Base-by-base conservation (phyloP, 2,113 vertebrate genomes). In the Tetrao urogallus region DNA sequence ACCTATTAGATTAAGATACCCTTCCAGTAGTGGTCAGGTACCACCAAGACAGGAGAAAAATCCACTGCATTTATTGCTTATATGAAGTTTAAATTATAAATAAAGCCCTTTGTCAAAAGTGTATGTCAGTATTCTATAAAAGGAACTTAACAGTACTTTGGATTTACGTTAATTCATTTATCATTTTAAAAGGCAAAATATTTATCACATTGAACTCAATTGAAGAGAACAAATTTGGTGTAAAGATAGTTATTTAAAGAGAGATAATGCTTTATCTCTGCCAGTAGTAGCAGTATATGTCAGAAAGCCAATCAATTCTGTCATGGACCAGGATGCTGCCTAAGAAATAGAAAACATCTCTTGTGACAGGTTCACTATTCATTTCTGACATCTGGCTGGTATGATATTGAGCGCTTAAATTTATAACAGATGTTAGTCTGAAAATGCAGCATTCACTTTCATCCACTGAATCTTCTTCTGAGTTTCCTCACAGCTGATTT, bases 281-380 rank as follows among this genome's bases (percentile, higher is more conserved):
- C 85, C 82, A 80, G 57, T 89, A 95, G 79, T 54, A 82, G 43
- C 92, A 92, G 66, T 96, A 75, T 95, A 91, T 94, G 71, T 96
- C 82, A 94, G 73, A 97, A 96, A 97, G 88, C 76, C 96, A 97
- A 96, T 98, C 95, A 98, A 43, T 84, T 94, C 91, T 90, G 90
- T 96, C 92, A 95, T 3, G 7, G 90, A 88, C 89, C 73, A 91
- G 87, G 78, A 94, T 84, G 64, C 83, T 96, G 92, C 67, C 94
- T 96, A 97, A 97, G 96, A 96, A 96, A 97, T 95, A 79, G 97
- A 97, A 98, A 98, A 96, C 94, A 92, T 95, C 96, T 97, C 94
- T 96, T 38, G 86, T 98, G 94, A 76, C 52, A 86, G 95, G 86
- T 97, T 96, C 95, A 86, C 91, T 96, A 69, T 96, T 98, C 92